phyloP scores from a whole-genome alignment of 2,888 invertebrate genomes.

The Luffia ferchaultella region DNA sequence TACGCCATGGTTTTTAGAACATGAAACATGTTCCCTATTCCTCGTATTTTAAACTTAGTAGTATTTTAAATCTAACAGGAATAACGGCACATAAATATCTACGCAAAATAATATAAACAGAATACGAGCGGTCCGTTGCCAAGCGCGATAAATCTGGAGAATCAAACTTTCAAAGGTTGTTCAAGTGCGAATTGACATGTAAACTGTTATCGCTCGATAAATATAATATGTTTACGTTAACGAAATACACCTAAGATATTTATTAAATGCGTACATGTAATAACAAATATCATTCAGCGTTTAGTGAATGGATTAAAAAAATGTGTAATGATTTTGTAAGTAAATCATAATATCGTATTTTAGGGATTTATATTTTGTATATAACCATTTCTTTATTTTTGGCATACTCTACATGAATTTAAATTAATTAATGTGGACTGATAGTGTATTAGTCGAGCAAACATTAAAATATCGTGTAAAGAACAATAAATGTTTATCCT shows the following conservation, averaged over 20 bases:
- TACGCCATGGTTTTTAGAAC: neutral
- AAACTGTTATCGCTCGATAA: neutral
- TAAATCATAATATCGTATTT: too few relatives aligned
- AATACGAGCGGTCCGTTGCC: neutral
- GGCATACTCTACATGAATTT: too few relatives aligned
- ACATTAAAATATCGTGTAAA: too few relatives aligned
- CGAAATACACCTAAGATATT: too few relatives aligned
- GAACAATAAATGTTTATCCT: too few relatives aligned
- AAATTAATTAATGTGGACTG: too few relatives aligned
- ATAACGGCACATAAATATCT: neutral
- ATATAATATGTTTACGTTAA: too few relatives aligned
- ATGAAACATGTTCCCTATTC: neutral
- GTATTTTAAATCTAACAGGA: neutral
- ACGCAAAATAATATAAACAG: neutral
- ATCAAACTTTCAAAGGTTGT: neutral
- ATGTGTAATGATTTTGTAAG: too few relatives aligned
- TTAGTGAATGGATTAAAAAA: too few relatives aligned
- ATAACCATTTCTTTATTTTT: too few relatives aligned
- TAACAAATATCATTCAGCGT: conserved; percentile 9
- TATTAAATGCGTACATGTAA: conserved; percentile 12
- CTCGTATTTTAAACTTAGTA: neutral
- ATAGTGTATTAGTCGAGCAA: too few relatives aligned
- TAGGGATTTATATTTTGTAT: too few relatives aligned
- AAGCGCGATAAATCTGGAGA: neutral
- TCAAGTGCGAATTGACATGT: neutral